phyloP scores from a whole-genome alignment of 2,113 vertebrate species.

The Pseudorhombus dupliciocellatus region DNA sequence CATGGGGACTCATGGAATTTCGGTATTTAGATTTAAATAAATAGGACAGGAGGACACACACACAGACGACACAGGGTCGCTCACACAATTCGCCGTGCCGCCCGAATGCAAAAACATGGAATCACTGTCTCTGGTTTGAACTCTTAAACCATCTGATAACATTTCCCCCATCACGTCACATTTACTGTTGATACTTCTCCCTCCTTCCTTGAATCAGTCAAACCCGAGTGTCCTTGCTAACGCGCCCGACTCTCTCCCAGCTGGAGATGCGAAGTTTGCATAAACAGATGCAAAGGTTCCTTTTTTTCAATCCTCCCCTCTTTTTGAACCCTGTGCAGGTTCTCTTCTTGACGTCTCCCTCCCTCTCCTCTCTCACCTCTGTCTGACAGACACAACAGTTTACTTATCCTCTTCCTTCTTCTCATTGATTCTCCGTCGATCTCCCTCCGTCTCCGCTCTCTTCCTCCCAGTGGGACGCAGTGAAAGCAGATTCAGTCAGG shows the following conservation, averaged over 20 bases:
- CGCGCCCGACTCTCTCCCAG: conserved; percentile 24
- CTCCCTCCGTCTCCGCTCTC: conserved; percentile 9
- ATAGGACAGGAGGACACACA: background rate
- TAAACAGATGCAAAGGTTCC: conserved; percentile 46
- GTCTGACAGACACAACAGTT: conserved; percentile 8
- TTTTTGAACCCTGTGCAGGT: background rate
- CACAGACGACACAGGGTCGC: background rate
- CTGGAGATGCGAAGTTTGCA: conserved; percentile 30
- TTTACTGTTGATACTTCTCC: background rate
- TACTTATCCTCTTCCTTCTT: background rate
- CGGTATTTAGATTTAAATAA: conserved; percentile 45
- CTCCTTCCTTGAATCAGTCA: background rate
- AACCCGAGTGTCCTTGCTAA: conserved; percentile 25
- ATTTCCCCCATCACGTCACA: too few relatives aligned
- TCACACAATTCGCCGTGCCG: too few relatives aligned
- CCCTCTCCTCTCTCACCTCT: conserved; percentile 14
- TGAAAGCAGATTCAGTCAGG: conserved; percentile 17
- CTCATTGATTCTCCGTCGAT: conserved; percentile 28
- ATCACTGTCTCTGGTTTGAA: too few relatives aligned
- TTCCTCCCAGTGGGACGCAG: conserved; percentile 27
- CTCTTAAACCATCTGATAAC: too few relatives aligned
- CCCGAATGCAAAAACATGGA: too few relatives aligned
- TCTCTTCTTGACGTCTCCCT: background rate
- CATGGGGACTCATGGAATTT: conserved; percentile 1
- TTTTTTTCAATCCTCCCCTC: background rate